Percentiles rank a stretch among this genome's conserved stretches.
Conservation (phyloP, 2,888 invertebrate species). For the Zelleria hepariella region DNA sequence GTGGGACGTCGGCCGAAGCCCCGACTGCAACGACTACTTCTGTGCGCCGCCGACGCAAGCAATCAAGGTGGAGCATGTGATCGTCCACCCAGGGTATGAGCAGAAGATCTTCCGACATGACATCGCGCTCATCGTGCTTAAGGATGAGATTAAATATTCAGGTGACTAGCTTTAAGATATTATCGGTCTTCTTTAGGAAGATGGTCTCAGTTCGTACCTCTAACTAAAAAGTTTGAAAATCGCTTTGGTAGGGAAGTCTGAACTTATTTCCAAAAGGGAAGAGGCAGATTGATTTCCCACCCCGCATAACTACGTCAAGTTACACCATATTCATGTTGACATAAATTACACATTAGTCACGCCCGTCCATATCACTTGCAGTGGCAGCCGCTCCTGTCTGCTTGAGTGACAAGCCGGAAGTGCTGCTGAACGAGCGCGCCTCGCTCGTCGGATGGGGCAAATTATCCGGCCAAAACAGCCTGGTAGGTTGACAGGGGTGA, state of each 20-base stretch:
- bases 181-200: too few relatives aligned
- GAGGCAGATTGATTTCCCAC: too few relatives aligned
- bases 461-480: conserved; percentile 68
- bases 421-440: conserved; percentile 72
- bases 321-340: background rate
- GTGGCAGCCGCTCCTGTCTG: conserved; percentile 86
- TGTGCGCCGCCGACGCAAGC: conserved; percentile 81
- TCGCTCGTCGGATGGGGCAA: conserved; percentile 81
- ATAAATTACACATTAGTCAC: background rate
- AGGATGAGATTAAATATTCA: conserved; percentile 73
- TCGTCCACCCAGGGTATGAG: conserved; percentile 84
- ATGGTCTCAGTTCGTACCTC: too few relatives aligned
- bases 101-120: conserved; percentile 77
- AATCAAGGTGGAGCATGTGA: conserved; percentile 80
- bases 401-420: conserved; percentile 80
- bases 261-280: too few relatives aligned
- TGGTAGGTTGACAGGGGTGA: conserved; percentile 53
- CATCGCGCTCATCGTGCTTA: conserved; percentile 80
- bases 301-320: background rate
- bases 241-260: too few relatives aligned
- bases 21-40: conserved; percentile 82
- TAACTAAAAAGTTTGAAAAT: too few relatives aligned
- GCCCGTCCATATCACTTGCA: conserved; percentile 28
- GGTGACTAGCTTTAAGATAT: too few relatives aligned
- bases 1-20: conserved; percentile 78